Evolutionary conservation across 1,140 invertebrate species (phyloP).

Genomic region (Rhopalosiphum maidis): DNA sequence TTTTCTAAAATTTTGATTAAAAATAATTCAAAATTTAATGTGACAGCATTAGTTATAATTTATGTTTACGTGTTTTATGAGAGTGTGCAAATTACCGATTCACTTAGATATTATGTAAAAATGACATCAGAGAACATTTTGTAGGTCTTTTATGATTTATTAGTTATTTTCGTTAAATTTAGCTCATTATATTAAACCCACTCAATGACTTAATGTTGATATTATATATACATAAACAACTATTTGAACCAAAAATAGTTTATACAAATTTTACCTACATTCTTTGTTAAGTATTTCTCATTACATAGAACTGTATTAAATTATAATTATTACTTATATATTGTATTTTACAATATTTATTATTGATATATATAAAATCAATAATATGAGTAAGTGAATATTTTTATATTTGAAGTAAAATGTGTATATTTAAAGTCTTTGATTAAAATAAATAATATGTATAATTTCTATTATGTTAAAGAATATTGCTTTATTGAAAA

Average conservation of each 20-base stretch:
- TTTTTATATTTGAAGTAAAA: no score
- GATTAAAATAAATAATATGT: no score
- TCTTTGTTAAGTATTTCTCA: neutral
- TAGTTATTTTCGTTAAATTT: neutral
- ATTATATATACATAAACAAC: neutral
- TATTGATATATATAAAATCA: no score
- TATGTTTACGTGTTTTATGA: neutral
- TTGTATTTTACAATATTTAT: neutral
- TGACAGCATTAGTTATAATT: neutral
- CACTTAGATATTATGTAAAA: neutral
- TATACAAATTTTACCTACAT: neutral
- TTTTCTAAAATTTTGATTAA: neutral
- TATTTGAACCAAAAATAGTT: neutral
- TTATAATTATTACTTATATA: neutral
- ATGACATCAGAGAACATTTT: neutral
- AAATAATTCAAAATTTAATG: slow-evolving; percentile 25
- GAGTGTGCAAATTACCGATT: neutral
- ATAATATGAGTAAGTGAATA: no score
- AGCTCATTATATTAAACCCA: neutral
- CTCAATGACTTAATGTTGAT: neutral
- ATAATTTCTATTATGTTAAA: no score
- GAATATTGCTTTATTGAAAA: no score
- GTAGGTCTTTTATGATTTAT: neutral
- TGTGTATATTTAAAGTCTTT: no score
- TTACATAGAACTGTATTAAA: neutral